Evolutionary conservation across 2,888 invertebrate species (phyloP).

Genomic region (Patella depressa): DNA sequence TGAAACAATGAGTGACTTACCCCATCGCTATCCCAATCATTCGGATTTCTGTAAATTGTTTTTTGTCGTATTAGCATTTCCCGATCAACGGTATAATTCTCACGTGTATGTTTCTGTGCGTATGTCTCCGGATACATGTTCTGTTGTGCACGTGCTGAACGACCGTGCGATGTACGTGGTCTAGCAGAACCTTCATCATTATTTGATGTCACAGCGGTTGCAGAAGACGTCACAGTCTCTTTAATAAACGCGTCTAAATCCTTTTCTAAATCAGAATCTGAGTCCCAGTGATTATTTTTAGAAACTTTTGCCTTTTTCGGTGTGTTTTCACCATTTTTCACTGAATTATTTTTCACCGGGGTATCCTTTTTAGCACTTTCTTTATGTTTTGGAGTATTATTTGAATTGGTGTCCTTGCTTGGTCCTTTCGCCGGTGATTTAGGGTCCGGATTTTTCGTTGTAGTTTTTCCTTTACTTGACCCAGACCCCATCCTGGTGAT

Average conservation of each 20-base stretch:
- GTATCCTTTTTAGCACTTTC: neutral
- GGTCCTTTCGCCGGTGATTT: neutral
- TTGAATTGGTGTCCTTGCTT: neutral
- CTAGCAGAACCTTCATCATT: neutral
- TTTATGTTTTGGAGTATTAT: neutral
- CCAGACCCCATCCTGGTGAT: neutral
- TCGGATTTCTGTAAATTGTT: slow-evolving; percentile 47
- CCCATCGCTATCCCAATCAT: slow-evolving; percentile 42
- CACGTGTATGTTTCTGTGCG: slow-evolving; percentile 46
- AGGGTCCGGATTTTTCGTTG: neutral
- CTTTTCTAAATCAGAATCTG: slow-evolving; percentile 23
- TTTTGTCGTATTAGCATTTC: slow-evolving; percentile 47
- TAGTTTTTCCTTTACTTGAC: neutral
- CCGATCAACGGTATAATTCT: slow-evolving; percentile 43
- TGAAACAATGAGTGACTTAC: neutral
- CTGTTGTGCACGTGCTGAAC: neutral
- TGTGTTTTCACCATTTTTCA: neutral
- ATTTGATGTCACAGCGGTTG: neutral
- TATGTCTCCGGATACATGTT: slow-evolving; percentile 45
- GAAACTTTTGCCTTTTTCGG: neutral
- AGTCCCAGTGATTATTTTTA: neutral
- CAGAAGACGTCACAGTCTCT: neutral
- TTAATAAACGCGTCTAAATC: slow-evolving; percentile 35
- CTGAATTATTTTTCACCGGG: slow-evolving; percentile 3
- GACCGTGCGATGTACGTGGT: neutral